phyloP scores from a whole-genome alignment of 2,888 invertebrate genomes.

The Trissoscelio sp. region DNA sequence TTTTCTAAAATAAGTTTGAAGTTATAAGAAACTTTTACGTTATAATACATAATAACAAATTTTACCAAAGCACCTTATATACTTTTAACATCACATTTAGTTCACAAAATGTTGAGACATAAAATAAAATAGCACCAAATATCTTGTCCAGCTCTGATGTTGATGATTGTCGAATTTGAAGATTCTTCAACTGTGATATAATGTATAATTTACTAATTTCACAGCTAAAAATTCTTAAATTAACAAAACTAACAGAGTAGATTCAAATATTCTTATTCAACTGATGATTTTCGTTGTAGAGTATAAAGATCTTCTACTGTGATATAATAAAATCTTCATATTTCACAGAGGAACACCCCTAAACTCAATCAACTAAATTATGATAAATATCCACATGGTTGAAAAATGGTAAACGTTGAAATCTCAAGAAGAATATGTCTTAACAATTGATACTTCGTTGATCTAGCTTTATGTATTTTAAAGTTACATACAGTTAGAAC shows the following conservation, averaged over 20 bases:
- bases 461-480: slow-evolving; percentile 83
- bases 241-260: too few species aligned
- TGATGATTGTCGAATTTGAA: slow-evolving; percentile 9
- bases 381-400: slow-evolving; percentile 70
- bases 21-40: too few species aligned
- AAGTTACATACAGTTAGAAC: slow-evolving; percentile 84
- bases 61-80: too few species aligned
- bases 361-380: slow-evolving; percentile 68
- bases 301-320: slow-evolving; percentile 75
- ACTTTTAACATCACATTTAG: too few species aligned
- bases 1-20: too few species aligned
- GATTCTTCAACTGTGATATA: slow-evolving; percentile 81
- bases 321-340: slow-evolving; percentile 79
- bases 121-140: too few species aligned
- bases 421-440: slow-evolving; percentile 73
- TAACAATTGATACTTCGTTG: slow-evolving; percentile 76
- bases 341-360: slow-evolving; percentile 82
- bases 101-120: too few species aligned
- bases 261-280: too few species aligned
- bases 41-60: too few species aligned
- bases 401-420: too few species aligned
- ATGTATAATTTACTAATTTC: neutral
- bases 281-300: neutral
- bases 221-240: neutral
- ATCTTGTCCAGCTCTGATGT: too few species aligned